Conservation (phyloP, 2,888 invertebrate genomes). For the Plebejus argus region DNA sequence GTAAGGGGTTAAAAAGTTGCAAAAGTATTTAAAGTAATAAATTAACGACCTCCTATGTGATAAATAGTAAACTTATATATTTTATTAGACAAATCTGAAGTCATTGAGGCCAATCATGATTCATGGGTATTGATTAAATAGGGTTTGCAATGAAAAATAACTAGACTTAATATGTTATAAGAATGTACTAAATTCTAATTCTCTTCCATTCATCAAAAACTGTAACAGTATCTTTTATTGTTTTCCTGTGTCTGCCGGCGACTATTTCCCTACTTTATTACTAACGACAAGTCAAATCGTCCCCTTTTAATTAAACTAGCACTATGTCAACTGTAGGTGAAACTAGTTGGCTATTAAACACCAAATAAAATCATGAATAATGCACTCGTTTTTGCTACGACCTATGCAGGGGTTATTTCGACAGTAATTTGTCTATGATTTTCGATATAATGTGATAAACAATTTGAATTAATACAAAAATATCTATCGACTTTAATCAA, state of each 20-base stretch:
- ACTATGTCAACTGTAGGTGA: constrained; percentile 70
- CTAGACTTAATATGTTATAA: no score
- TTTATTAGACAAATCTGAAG: no score
- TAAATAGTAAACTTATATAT: no score
- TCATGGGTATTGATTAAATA: no score
- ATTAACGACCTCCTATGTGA: no score
- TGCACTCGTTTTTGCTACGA: constrained; percentile 50
- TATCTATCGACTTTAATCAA: background rate
- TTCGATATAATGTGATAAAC: background rate
- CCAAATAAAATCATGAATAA: constrained; percentile 62
- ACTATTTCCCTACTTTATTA: constrained; percentile 52
- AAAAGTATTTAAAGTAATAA: no score
- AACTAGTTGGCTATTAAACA: constrained; percentile 49
- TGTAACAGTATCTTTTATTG: background rate
- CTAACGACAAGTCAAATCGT: constrained; percentile 68
- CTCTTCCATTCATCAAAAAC: no score
- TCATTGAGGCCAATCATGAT: no score
- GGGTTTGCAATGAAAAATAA: no score
- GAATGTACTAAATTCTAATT: no score
- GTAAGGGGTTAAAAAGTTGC: no score
- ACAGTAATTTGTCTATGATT: background rate
- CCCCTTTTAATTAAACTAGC: constrained; percentile 75
- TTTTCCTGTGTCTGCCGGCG: background rate
- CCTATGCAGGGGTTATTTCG: background rate
- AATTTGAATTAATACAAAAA: background rate